Evolutionary conservation across 1,140 invertebrate genomes (phyloP).

Genomic region (Drosophila jambulina): DNA sequence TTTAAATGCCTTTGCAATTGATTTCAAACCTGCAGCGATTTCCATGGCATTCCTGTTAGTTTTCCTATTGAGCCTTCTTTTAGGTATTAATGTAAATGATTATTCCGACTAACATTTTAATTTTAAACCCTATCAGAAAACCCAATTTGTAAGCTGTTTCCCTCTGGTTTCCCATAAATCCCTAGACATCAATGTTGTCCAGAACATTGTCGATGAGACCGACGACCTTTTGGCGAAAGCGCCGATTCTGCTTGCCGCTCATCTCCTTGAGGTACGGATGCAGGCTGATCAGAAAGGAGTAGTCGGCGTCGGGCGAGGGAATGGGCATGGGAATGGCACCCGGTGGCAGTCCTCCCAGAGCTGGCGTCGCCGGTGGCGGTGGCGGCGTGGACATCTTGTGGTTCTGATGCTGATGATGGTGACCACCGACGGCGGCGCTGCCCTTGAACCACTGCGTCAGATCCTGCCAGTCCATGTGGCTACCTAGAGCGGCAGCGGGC

Average conservation of each 20-base stretch:
- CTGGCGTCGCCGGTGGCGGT: slow-evolving; percentile 20
- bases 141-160: not conserved
- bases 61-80: not conserved
- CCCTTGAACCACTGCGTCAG: slow-evolving; percentile 63
- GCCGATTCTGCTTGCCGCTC: slow-evolving; percentile 78
- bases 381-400: slow-evolving; percentile 35
- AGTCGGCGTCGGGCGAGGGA: slow-evolving; percentile 68
- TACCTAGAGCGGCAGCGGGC: slow-evolving; percentile 59
- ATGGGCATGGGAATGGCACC: slow-evolving; percentile 22
- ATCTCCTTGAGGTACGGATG: slow-evolving; percentile 80
- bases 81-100: not conserved
- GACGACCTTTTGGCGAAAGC: slow-evolving; percentile 78
- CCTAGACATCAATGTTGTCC: slow-evolving; percentile 65
- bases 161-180: not conserved
- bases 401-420: slow-evolving; percentile 10
- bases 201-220: slow-evolving; percentile 77
- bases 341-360: not conserved
- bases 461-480: slow-evolving; percentile 61
- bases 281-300: slow-evolving; percentile 78
- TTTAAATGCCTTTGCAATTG: not conserved
- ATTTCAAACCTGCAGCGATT: not conserved
- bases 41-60: not conserved
- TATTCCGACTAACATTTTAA: not conserved
- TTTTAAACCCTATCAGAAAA: not conserved
- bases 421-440: slow-evolving; percentile 6